phyloP scores from a whole-genome alignment of 1,140 invertebrate genomes.

The Spodoptera litura region DNA sequence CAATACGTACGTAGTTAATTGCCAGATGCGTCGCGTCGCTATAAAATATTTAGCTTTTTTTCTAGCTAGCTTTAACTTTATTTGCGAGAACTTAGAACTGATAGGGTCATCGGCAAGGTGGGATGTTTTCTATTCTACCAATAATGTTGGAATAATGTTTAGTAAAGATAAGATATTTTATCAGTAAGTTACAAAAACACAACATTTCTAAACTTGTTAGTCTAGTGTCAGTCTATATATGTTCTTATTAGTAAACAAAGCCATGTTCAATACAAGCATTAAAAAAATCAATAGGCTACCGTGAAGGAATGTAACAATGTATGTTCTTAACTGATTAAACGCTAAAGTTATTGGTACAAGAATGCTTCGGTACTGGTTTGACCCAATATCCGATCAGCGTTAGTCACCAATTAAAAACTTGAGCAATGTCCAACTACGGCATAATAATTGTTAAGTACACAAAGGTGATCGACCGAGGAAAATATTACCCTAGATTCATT shows the following conservation, averaged over 20 bases:
- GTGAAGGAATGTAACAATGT: background rate
- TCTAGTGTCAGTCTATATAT: too few species aligned
- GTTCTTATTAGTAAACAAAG: background rate
- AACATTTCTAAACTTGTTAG: too few species aligned
- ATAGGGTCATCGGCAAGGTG: background rate
- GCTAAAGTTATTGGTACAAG: conserved; percentile 17
- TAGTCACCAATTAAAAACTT: conserved; percentile 27
- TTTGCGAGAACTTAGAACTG: background rate
- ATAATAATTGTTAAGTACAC: background rate
- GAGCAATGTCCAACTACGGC: background rate
- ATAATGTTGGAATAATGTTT: too few species aligned
- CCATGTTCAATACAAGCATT: background rate
- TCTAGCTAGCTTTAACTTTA: too few species aligned
- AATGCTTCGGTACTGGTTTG: conserved; percentile 21
- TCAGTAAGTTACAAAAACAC: too few species aligned
- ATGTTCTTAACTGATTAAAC: conserved; percentile 1
- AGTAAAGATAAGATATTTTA: too few species aligned
- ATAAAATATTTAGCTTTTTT: too few species aligned
- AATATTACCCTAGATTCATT: background rate
- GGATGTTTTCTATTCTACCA: too few species aligned
- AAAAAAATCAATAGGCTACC: background rate
- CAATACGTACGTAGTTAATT: background rate
- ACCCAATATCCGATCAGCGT: conserved; percentile 8
- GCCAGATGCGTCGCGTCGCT: background rate
- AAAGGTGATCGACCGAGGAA: background rate